Evolutionary conservation across 2,113 vertebrate genomes (phyloP).

Genomic region (Proterorhinus semilunaris): DNA sequence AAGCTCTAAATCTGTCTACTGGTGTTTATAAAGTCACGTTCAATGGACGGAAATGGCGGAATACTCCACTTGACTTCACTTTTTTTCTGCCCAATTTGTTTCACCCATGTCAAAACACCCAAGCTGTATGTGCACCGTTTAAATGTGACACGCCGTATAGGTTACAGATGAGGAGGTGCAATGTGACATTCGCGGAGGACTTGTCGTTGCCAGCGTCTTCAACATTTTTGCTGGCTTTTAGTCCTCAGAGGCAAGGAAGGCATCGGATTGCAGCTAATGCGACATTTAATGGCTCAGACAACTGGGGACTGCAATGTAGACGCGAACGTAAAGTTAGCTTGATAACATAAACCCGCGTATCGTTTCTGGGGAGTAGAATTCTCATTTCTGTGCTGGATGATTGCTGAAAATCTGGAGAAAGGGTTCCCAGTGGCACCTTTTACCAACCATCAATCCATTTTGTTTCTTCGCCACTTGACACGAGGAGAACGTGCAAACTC

Average conservation of each 20-base stretch:
- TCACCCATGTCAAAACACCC: slow-evolving; percentile 22
- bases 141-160: background rate
- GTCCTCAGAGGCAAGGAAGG: slow-evolving; percentile 15
- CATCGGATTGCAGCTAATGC: slow-evolving; percentile 41
- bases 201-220: slow-evolving; percentile 11
- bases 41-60: slow-evolving; percentile 49
- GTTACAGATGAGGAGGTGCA: background rate
- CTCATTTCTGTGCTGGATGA: too few relatives aligned
- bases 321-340: background rate
- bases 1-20: slow-evolving; percentile 51
- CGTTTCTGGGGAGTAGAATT: too few relatives aligned
- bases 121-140: background rate
- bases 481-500: too few relatives aligned
- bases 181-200: slow-evolving; percentile 8
- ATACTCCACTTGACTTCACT: slow-evolving; percentile 48
- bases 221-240: slow-evolving; percentile 16
- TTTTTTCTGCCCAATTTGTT: slow-evolving; percentile 35
- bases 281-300: slow-evolving; percentile 37
- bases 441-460: background rate
- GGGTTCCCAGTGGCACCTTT: too few relatives aligned
- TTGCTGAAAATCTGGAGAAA: too few relatives aligned
- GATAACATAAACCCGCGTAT: background rate
- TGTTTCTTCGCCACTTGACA: too few relatives aligned
- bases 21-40: slow-evolving; percentile 59
- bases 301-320: slow-evolving; percentile 16